Conservation (phyloP, 2,888 invertebrate species). For the Hyalella azteca region DNA sequence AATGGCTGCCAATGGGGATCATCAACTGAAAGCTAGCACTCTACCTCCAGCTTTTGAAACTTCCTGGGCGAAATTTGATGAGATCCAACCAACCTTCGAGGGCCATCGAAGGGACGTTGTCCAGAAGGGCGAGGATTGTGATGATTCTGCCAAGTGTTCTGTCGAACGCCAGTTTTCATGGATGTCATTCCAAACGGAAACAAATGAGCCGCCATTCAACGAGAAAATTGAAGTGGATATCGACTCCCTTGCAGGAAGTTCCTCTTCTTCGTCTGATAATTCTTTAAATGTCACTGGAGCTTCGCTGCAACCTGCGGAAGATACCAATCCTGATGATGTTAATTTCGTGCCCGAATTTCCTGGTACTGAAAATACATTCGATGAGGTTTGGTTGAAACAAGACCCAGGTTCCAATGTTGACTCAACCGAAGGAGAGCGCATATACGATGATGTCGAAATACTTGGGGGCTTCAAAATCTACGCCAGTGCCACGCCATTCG, state of each 20-base stretch:
- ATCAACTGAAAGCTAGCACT: not conserved
- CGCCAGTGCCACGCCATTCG: constrained; percentile 54
- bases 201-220: not conserved
- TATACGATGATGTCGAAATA: not conserved
- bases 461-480: constrained; percentile 55
- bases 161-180: not conserved
- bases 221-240: not conserved
- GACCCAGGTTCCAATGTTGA: not conserved
- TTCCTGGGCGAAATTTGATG: constrained; percentile 22
- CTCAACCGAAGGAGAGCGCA: not conserved
- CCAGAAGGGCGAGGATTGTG: not conserved
- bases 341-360: not conserved
- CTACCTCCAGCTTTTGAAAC: constrained; percentile 18
- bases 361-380: constrained; percentile 31
- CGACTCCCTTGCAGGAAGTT: not conserved
- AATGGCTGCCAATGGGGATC: not conserved
- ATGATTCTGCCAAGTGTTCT: not conserved
- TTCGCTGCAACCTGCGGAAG: not conserved
- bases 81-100: not conserved
- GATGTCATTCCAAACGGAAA: not conserved
- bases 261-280: not conserved
- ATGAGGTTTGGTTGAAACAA: constrained; percentile 44
- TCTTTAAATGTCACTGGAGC: not conserved
- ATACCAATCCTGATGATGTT: not conserved
- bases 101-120: not conserved